phyloP scores from a whole-genome alignment of 2,113 vertebrate genomes.

The Oryzias melastigma region DNA sequence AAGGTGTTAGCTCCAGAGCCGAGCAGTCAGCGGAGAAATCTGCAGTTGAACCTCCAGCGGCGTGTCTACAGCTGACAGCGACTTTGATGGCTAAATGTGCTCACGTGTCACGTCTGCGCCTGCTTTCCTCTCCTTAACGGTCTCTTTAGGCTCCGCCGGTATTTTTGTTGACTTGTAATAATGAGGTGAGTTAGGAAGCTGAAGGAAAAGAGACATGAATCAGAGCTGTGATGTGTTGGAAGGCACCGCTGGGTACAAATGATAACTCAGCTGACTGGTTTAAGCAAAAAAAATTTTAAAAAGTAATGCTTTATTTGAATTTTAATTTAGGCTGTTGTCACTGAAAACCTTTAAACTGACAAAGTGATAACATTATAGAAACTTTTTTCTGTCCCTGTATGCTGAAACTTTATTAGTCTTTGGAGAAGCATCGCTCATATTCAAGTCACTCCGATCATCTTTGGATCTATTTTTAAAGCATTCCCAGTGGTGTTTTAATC shows the following conservation, averaged over 20 bases:
- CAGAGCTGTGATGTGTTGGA: slow-evolving; percentile 46
- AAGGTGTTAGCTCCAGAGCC: slow-evolving; percentile 32
- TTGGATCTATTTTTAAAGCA: no score
- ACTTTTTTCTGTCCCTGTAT: background rate
- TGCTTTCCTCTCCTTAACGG: slow-evolving; percentile 24
- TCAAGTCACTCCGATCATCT: no score
- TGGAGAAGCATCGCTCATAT: background rate
- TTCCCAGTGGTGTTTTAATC: no score
- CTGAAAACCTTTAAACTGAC: slow-evolving; percentile 15
- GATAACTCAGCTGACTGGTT: slow-evolving; percentile 36
- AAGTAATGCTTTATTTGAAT: no score
- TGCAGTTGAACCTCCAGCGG: slow-evolving; percentile 58
- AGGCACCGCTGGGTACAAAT: slow-evolving; percentile 37
- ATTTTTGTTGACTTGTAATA: slow-evolving; percentile 60
- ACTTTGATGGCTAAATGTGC: slow-evolving; percentile 57
- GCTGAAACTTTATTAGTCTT: background rate
- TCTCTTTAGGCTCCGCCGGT: slow-evolving; percentile 60
- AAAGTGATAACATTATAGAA: slow-evolving; percentile 9
- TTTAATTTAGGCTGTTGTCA: no score
- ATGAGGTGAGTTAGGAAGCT: slow-evolving; percentile 60
- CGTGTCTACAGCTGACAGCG: slow-evolving; percentile 66
- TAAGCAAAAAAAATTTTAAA: slow-evolving; percentile 3
- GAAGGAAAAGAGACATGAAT: slow-evolving; percentile 59
- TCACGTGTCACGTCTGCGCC: slow-evolving; percentile 25
- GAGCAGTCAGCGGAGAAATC: slow-evolving; percentile 53